Evolutionary conservation across 2,797 vertebrate species (phyloP).

Genomic region (Thalassophryne amazonica): DNA sequence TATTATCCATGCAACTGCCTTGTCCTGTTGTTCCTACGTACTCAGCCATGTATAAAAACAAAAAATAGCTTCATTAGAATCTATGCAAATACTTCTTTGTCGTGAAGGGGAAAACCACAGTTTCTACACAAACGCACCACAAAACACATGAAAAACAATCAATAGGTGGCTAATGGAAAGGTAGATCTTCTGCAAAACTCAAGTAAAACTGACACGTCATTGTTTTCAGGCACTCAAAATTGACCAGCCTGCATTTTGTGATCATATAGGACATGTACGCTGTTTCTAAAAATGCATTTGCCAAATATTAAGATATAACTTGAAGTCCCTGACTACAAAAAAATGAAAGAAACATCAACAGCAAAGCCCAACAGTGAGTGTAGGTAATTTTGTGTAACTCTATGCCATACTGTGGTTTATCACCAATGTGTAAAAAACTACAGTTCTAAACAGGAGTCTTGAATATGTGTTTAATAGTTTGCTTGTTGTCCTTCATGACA

Average conservation of each 20-base stretch:
- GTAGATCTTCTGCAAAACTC: no score
- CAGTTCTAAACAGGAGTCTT: constrained; percentile 1
- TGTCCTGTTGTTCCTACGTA: constrained; percentile 21
- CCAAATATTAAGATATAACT: no score
- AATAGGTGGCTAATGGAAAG: not conserved
- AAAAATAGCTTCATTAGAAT: not conserved
- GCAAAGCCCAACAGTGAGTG: constrained; percentile 3
- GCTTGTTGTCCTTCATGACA: not conserved
- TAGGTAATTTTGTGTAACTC: constrained; percentile 28
- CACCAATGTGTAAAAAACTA: constrained; percentile 12
- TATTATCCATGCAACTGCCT: constrained; percentile 53
- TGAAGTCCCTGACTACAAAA: not conserved
- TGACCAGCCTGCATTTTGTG: no score
- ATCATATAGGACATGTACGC: no score
- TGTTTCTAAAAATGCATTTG: no score
- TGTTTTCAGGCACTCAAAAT: no score
- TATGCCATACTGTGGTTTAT: constrained; percentile 38
- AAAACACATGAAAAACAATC: not conserved
- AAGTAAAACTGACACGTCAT: no score
- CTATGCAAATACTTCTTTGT: not conserved
- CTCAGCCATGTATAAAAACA: no score
- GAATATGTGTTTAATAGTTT: constrained; percentile 4
- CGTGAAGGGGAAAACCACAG: constrained; percentile 1
- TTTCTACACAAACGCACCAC: constrained; percentile 7
- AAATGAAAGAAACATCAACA: constrained; percentile 3